Percentiles rank a stretch among this genome's conserved stretches.
Evolutionary conservation across 2,888 invertebrate species (phyloP).

Genomic region (Drosophila ezoana): DNA sequence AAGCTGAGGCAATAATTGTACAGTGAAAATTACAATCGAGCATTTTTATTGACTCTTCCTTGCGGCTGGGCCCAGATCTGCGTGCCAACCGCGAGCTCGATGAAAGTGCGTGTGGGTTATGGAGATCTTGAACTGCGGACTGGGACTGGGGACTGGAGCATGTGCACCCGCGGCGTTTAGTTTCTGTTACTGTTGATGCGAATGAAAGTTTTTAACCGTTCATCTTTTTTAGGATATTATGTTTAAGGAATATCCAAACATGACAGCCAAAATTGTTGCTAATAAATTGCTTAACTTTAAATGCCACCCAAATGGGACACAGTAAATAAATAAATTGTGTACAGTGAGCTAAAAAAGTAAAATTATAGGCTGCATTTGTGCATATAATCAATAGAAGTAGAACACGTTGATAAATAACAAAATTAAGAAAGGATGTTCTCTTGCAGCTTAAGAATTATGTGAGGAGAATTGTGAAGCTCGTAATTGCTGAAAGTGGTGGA

Average conservation of each 20-base stretch:
- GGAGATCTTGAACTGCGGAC: conserved; percentile 21
- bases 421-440: too few relatives aligned
- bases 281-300: conserved; percentile 51
- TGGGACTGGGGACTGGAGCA: conserved; percentile 25
- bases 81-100: conserved; percentile 42
- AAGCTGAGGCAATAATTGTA: conserved; percentile 76
- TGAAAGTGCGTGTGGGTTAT: conserved; percentile 74
- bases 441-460: too few relatives aligned
- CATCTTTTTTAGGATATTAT: conserved; percentile 41
- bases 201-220: conserved; percentile 63
- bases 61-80: conserved; percentile 32
- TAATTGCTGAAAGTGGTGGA: too few relatives aligned
- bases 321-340: neutral
- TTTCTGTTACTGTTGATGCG: conserved; percentile 29
- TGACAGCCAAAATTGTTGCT: conserved; percentile 45
- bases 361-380: too few relatives aligned
- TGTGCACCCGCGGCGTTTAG: conserved; percentile 67
- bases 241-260: conserved; percentile 26
- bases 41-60: conserved; percentile 62
- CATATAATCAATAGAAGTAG: too few relatives aligned
- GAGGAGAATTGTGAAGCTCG: too few relatives aligned
- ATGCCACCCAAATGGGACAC: conserved; percentile 50
- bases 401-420: too few relatives aligned
- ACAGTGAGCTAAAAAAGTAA: too few relatives aligned
- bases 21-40: conserved; percentile 76